Evolutionary conservation across 1,140 invertebrate genomes (phyloP).

Genomic region (Hyles vespertilio): DNA sequence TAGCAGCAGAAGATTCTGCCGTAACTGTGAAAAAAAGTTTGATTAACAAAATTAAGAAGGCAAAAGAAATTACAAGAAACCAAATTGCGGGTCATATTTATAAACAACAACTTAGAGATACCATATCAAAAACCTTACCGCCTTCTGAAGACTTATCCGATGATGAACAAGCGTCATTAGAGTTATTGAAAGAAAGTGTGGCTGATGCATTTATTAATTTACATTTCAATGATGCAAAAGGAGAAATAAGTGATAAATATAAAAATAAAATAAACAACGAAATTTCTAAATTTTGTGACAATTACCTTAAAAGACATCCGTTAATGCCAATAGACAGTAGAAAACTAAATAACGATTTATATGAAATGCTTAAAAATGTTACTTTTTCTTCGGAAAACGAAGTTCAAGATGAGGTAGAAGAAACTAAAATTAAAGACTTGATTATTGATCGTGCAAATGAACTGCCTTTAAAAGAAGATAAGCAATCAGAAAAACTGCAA

Average conservation of each 20-base stretch:
- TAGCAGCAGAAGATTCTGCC: slow-evolving; percentile 9
- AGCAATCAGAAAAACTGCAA: neutral
- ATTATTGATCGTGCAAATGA: slow-evolving; percentile 26
- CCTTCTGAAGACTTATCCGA: neutral
- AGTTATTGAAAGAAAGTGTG: slow-evolving; percentile 29
- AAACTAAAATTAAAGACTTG: slow-evolving; percentile 26
- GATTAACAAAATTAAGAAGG: slow-evolving; percentile 6
- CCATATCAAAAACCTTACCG: slow-evolving; percentile 16
- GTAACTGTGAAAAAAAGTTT: slow-evolving; percentile 14
- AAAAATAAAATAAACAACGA: slow-evolving; percentile 20
- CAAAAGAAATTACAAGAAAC: slow-evolving; percentile 15
- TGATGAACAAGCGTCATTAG: slow-evolving; percentile 25
- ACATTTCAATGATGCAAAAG: slow-evolving; percentile 16
- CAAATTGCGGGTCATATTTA: slow-evolving; percentile 5
- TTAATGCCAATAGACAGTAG: slow-evolving; percentile 13
- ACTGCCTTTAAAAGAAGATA: slow-evolving; percentile 15
- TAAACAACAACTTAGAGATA: slow-evolving; percentile 3
- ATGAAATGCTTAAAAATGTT: slow-evolving; percentile 23
- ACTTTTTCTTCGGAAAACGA: slow-evolving; percentile 22
- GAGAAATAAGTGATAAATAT: slow-evolving; percentile 13
- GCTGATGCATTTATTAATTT: slow-evolving; percentile 35
- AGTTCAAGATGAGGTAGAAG: slow-evolving; percentile 28
- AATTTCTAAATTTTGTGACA: slow-evolving; percentile 24
- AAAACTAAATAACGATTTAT: slow-evolving; percentile 23
- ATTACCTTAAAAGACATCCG: slow-evolving; percentile 25